Evolutionary conservation across 2,888 invertebrate species (phyloP), one percentile per base, ranked within the genome.

Genomic region (Phyllotreta cruciferae): DNA sequence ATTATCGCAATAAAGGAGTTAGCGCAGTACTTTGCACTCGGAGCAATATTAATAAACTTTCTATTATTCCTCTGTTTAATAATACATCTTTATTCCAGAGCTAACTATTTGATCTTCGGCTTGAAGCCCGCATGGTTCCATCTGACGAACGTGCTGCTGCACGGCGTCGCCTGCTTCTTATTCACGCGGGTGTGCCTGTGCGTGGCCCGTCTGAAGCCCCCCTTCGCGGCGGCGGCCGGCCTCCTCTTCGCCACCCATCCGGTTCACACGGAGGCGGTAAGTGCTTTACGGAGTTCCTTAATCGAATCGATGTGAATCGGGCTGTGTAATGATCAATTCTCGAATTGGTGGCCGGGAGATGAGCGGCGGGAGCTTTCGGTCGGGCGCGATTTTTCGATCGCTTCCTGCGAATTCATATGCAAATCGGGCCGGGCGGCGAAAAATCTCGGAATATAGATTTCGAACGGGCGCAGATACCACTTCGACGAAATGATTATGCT

Each of bases 211-310:
- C 83, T 91, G 70, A 86, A 86, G 73, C 86, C 87, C 11, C 87
- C 88, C 44, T 90, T 90, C 71, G 89, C 92, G 4, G 87, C 90
- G 6, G 81, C 90, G 9, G 88, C 92, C 0, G 90, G 90, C 11
- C 80, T 91, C 45, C 82, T 94, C 71, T 95, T 94, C 77, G 93
- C 94, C 3, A 87, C 90, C 2, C 95, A 95, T 79, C 94, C 95
- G 14, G 87, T 95, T 67, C 94, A 94, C 80, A 92, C 93, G 0
- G 94, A 95, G 81, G 94, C 94, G 79, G 94, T 93, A 79, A 91
- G 92, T 87, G 47, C 55, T 62, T 61, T 61, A 54, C 52, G 50
- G 58, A 58, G 50, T 58, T 50, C 58, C 50, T 58, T 52, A 58
- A 58, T 58, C 58, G 58, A 58, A 58, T 58, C 52, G 50, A 50